Base-by-base conservation (phyloP, 2,113 vertebrate species). In the Myxocyprinus asiaticus region DNA sequence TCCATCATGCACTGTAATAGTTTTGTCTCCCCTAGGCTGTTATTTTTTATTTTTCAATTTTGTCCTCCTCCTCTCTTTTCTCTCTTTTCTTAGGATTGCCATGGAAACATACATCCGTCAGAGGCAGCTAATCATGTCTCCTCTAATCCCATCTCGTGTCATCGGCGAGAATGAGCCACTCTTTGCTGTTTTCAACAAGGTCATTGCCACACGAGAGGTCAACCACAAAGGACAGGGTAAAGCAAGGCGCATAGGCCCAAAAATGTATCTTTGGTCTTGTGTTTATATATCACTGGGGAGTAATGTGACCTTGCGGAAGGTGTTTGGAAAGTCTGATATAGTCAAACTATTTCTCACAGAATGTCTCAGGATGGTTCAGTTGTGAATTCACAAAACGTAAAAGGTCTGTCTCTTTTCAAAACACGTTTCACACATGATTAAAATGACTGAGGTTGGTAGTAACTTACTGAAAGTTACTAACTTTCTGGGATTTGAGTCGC, bases 201-300 rank as follows among this genome's bases (percentile, higher is more conserved):
- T 99, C 92, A 98, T 99, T 11, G 95, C 96, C 3, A 95, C 95
- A 0, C 96, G 96, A 88, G 97, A 99, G 92, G 96, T 98, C 90
- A 99, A 98, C 90, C 96, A 98, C 86, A 99, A 99, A 85, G 97
- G 97, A 80, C 97, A 99, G 94, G 97, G 97, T 99, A 93, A 86
- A 78, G 83, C 79, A 74, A 82, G 68, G 9, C 79, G 81, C 76
- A 76, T 33, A 1, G 22, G 22, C 22, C 22, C 22, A 76, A 59
- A 33, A 33, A 33, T n/a, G 33, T 51, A 12, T 62, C 44, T 33
- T 58, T 56, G 11, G 9, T 59, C 51, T 45, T 43, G 14, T 72
- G 33, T 72, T 59, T 47, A 15, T 45, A 22, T n/a, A 14, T 33
- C 22, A 9, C 12, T 61, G 42, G 4, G 0, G 59, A 63, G 15